Evolutionary conservation across 2,113 vertebrate genomes (phyloP), one percentile per base, ranked within the genome.

Genomic region (Acanthochromis polyacanthus): DNA sequence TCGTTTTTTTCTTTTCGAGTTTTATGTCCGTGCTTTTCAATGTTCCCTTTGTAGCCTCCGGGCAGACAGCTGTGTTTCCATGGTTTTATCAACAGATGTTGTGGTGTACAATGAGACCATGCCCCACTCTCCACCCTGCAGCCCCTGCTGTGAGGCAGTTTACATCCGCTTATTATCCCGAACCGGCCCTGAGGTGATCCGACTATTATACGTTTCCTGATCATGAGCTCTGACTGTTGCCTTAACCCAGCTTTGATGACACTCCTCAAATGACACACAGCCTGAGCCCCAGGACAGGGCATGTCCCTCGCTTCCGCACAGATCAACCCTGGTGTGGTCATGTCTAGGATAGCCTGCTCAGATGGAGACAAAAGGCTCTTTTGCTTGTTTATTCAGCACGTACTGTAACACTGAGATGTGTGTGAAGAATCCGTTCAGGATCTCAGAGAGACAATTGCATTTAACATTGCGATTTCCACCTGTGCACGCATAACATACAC

Each of bases 51-150:
- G 16, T 86, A 81, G 84, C 88, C 87, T 80, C 68, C 62, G 75
- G 90, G 89, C 90, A 90, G 87, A 91, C 92, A 93, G 92, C 90
- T 93, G 92, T 77, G 77, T 84, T 85, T 67, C 81, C 57, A 78
- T 81, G 74, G 84, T 87, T 92, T 85, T 76, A 75, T 75, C 82
- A 84, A 78, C 88, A 85, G 70, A 88, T 85, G 86, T 88, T 73
- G n/a, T 45, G 36, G 75, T 43, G 48, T 67, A 78, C 80, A 75
- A 65, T 60, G 74, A 68, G 75, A 66, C n/a, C 38, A 40, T 77
- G 70, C 72, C 61, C 79, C 72, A 3, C 36, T 58, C 74, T 86
- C 71, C 81, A 51, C 85, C 86, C 84, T 65, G 51, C 48, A 87
- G 85, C 69, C 50, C 86, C 79, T 70, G 80, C 81, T 91, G 82